Evolutionary conservation across 2,888 invertebrate genomes (phyloP).

Genomic region (Drosophila dives): DNA sequence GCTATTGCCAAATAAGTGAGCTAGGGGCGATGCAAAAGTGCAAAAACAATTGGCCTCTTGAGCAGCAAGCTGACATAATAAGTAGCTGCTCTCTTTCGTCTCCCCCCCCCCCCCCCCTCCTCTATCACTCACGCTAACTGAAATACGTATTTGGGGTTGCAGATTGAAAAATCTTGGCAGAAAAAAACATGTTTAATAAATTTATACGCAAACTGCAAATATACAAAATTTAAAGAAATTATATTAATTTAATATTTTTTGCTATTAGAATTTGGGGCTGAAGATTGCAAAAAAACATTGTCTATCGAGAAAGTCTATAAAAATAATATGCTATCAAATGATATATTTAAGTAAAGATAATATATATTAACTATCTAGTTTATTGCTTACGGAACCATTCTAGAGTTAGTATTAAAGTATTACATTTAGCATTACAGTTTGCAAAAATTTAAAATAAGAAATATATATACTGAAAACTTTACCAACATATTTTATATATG

Average conservation of each 20-base stretch:
- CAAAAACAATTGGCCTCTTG: constrained; percentile 37
- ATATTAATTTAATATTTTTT: neutral
- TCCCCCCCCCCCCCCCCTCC: neutral
- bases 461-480: neutral
- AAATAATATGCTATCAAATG: neutral
- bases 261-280: neutral
- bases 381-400: neutral
- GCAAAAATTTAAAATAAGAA: neutral
- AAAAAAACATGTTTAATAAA: neutral
- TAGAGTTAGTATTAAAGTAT: neutral
- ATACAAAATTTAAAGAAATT: neutral
- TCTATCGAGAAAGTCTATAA: neutral
- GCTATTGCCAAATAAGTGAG: constrained; percentile 50
- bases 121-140: neutral
- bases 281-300: neutral
- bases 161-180: neutral
- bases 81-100: constrained; percentile 11
- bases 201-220: neutral
- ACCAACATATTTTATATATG: neutral
- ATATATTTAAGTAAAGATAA: neutral
- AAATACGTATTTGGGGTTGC: neutral
- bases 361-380: neutral
- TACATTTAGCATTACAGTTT: neutral
- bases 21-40: constrained; percentile 3
- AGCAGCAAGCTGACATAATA: constrained; percentile 43